A percentile compares a stretch with the other conserved stretches of the same genome.
Evolutionary conservation across 2,888 invertebrate species (phyloP).

Genomic region (Koerneria pararmatus): DNA sequence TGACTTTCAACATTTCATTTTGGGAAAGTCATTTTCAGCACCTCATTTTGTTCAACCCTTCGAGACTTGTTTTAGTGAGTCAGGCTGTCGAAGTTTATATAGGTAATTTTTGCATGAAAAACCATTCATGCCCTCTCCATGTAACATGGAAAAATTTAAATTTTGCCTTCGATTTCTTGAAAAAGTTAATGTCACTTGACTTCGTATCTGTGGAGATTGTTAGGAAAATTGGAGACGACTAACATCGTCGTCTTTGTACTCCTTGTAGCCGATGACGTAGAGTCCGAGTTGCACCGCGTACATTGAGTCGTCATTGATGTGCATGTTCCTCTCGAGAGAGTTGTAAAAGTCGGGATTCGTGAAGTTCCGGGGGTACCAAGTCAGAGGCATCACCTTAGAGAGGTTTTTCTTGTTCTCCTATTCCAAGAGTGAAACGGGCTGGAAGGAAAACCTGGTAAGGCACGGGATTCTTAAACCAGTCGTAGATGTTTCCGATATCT

Average conservation of each 20-base stretch:
- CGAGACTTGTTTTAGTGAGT: too few species aligned
- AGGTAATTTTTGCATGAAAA: too few species aligned
- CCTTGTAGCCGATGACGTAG: slow-evolving; percentile 57
- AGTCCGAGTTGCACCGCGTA: slow-evolving; percentile 56
- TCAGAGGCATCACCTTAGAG: slow-evolving; percentile 52
- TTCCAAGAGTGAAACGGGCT: too few species aligned
- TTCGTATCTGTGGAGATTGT: too few species aligned
- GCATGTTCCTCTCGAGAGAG: slow-evolving; percentile 20
- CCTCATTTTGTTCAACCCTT: too few species aligned
- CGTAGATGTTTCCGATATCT: slow-evolving; percentile 55
- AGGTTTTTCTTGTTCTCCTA: too few species aligned
- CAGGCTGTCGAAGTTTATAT: too few species aligned
- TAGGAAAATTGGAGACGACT: background rate
- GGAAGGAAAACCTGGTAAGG: slow-evolving; percentile 35
- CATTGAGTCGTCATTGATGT: slow-evolving; percentile 52
- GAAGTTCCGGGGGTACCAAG: slow-evolving; percentile 59
- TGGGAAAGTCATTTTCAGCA: background rate
- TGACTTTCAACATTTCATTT: background rate
- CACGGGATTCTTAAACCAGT: slow-evolving; percentile 58
- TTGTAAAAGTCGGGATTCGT: slow-evolving; percentile 48
- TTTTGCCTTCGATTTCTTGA: too few species aligned
- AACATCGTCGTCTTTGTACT: slow-evolving; percentile 49
- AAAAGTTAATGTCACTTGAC: too few species aligned
- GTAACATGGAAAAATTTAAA: too few species aligned
- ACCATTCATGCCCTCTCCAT: too few species aligned